Base-by-base conservation (phyloP, 2,888 invertebrate species). In the Acanthosepion esculentum region DNA sequence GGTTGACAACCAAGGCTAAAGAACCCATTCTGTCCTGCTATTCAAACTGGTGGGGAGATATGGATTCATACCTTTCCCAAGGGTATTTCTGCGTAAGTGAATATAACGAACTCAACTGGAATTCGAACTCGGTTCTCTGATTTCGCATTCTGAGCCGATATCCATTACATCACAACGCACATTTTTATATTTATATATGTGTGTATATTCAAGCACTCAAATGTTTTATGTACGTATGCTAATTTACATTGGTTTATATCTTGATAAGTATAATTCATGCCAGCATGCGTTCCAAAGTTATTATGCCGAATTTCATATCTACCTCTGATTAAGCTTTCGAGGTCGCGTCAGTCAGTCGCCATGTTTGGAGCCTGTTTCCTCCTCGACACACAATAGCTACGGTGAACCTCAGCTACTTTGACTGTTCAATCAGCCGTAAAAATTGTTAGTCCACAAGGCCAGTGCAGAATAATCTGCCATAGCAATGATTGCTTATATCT, bases 361-460 rank as follows among this genome's bases (percentile, higher is more conserved):
- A 78, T 78, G 15, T 78, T 78, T n/a, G 78, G n/a, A n/a, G n/a
- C 33, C 33, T n/a, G n/a, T 78, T 78, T n/a, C 15, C 33, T n/a
- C 78, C 78, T 18, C n/a, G 12, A 78, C n/a, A n/a, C n/a, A 78
- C n/a, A 78, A 78, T n/a, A n/a, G n/a, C n/a, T n/a, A 78, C 15
- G n/a, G n/a, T 12, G 78, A 78, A 78, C 78, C 1, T n/a, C n/a
- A 33, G 78, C n/a, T 78, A 78, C 78, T n/a, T n/a, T 78, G 78
- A n/a, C n/a, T n/a, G n/a, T 78, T 78, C 33, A 78, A 78, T 78
- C n/a, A 78, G 78, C 33, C 33, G 78, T n/a, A 78, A n/a, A 78
- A 78, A 78, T 78, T 78, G 78, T 78, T n/a, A 78, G 78, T 78
- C n/a, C 12, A n/a, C 78, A 78, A 78, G 78, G 78, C 78, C n/a